phyloP scores from a whole-genome alignment of 1,140 invertebrate genomes.

The Drosophila sp. region DNA sequence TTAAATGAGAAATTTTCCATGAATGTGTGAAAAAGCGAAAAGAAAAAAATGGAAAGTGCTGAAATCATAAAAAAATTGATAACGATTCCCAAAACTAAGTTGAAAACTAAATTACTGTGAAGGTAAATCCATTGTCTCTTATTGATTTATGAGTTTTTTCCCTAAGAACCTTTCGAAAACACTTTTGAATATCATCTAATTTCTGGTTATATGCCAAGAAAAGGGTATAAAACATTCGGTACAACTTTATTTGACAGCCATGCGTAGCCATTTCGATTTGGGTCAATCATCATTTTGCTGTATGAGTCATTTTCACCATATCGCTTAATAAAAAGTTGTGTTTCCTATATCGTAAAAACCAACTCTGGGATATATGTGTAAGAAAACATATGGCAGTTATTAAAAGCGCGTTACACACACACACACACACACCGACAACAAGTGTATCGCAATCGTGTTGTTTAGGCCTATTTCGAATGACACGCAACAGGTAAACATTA shows the following conservation, averaged over 20 bases:
- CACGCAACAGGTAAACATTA: conserved; percentile 66
- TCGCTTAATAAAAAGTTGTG: neutral
- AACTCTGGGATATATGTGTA: conserved; percentile 23
- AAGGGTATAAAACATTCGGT: neutral
- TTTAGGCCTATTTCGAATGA: conserved; percentile 34
- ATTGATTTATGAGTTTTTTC: no score
- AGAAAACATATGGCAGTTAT: conserved; percentile 44
- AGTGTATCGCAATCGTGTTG: conserved; percentile 26
- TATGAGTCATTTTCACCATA: conserved; percentile 1
- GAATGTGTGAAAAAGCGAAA: no score
- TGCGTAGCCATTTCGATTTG: neutral
- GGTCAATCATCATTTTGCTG: conserved; percentile 4
- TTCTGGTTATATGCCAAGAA: neutral
- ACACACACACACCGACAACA: conserved; percentile 24
- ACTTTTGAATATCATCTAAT: neutral
- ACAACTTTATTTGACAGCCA: no score
- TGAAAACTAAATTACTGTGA: no score
- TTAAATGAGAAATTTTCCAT: no score
- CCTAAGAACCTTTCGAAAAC: no score
- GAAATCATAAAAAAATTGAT: no score
- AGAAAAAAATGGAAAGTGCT: no score
- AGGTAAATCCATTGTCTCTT: no score
- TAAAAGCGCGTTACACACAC: conserved; percentile 62
- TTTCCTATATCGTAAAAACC: conserved; percentile 10
- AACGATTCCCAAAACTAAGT: no score